Conservation (phyloP, 2,113 vertebrate species). For the Bubo scandiacus region DNA sequence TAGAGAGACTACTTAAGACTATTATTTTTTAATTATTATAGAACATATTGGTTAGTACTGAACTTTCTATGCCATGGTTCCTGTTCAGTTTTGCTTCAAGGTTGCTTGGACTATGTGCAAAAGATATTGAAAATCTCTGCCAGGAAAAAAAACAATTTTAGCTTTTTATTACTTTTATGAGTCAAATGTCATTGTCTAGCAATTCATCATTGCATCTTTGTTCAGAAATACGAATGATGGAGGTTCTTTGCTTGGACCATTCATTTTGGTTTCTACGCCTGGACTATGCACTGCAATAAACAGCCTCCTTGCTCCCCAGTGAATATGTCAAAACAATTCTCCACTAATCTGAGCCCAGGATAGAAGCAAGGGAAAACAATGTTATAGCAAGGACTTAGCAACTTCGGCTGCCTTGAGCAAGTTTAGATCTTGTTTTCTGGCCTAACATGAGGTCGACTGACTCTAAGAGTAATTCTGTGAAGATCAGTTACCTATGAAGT, state of each 20-base stretch:
- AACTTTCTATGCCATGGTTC: background rate
- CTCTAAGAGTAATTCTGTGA: background rate
- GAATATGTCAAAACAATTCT: slow-evolving; percentile 5
- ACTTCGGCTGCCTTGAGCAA: background rate
- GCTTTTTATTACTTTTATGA: background rate
- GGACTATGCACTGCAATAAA: background rate
- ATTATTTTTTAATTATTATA: background rate
- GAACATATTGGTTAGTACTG: background rate
- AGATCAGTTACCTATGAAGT: background rate
- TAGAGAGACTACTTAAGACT: background rate
- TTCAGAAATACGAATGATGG: background rate
- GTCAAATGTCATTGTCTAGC: background rate
- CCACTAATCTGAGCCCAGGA: background rate
- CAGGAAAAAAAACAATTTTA: background rate
- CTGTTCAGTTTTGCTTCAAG: background rate
- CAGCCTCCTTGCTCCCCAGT: background rate
- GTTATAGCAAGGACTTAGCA: slow-evolving; percentile 3
- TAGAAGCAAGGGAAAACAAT: background rate
- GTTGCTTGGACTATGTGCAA: background rate
- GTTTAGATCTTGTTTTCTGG: background rate
- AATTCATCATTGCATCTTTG: slow-evolving; percentile 2
- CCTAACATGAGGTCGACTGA: background rate
- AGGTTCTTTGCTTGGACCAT: background rate
- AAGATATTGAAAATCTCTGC: background rate
- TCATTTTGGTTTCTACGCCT: background rate